Evolutionary conservation across 2,113 vertebrate genomes (phyloP), one percentile per base, ranked within the genome.

Genomic region (Heliornis fulica): DNA sequence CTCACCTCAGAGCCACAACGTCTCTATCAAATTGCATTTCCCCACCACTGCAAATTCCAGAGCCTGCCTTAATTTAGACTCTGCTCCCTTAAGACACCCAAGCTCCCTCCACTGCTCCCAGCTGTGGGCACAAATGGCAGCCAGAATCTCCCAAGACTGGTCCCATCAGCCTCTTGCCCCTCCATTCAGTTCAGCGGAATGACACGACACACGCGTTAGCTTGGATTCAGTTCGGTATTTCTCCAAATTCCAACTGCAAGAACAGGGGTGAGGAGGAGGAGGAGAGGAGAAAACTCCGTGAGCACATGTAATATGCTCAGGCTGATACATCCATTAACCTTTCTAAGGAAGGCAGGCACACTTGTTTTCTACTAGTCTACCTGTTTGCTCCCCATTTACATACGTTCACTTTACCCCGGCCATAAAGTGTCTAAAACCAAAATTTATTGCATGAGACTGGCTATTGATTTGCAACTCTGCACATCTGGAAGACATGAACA

Each of bases 401-500:
- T n/a, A 50, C 0, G 3, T 51, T 77, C 29, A 79, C 59, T 77
- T 90, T 90, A 61, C 64, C 82, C 87, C 43, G 56, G 60, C 48
- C 74, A 75, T 86, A 59, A 91, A 83, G 23, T 46, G 34, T 36
- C 71, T 70, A 80, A 94, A 94, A 61, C 0, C 4, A 95, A 93
- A 90, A 96, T 56, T 88, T 89, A 86, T 74, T 78, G 56, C 76
- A 81, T 54, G 20, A 15, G 46, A 59, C 43, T 88, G 46, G 68
- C 51, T 77, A 60, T 81, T 90, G 87, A 93, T 92, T 96, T 90
- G 82, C 66, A 93, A 19, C 32, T 63, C 51, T 74, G 59, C 59
- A 93, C 84, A 95, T 95, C 92, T 95, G 92, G 85, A 95, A 93
- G 56, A 88, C 46, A 61, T 87, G 92, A 87, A 43, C 25, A 12